A percentile compares a stretch with the other conserved stretches of the same genome.
These are phyloP conservation scores for Arvicanthis niloticus DNA, from an alignment of 2,113 vertebrate species.

Conservation along the genomic window DNA sequence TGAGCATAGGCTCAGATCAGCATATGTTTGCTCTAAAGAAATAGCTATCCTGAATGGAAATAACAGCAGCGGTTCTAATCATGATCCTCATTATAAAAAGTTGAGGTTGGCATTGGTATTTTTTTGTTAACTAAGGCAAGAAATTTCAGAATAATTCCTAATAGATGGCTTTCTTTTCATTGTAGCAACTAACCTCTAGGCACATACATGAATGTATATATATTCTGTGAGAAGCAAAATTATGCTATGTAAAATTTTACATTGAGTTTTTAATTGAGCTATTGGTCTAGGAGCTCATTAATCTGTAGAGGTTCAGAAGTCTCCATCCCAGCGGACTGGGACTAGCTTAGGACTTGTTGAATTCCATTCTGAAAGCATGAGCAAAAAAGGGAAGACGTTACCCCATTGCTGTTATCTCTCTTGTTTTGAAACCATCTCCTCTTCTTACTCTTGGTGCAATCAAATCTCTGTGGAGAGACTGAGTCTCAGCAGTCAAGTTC, in stretches of 20 bases:
- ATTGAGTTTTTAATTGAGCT: constrained; percentile 55
- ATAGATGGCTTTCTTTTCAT: constrained; percentile 37
- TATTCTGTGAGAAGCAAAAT: constrained; percentile 44
- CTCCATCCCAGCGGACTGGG: not conserved
- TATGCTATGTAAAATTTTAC: constrained; percentile 23
- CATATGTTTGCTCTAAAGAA: constrained; percentile 73
- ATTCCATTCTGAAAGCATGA: not conserved
- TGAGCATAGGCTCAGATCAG: constrained; percentile 68
- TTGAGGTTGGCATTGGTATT: constrained; percentile 39
- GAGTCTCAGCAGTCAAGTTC: constrained; percentile 13
- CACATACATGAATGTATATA: not conserved
- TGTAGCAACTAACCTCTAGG: constrained; percentile 21
- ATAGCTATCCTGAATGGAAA: constrained; percentile 63
- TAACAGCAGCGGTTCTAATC: constrained; percentile 43
- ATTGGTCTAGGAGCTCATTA: constrained; percentile 35
- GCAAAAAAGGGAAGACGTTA: not conserved
- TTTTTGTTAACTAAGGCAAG: constrained; percentile 47
- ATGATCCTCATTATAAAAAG: constrained; percentile 6
- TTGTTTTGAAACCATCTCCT: constrained; percentile 39
- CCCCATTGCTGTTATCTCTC: not conserved
- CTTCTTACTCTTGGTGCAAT: not conserved
- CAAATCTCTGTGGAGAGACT: constrained; percentile 2
- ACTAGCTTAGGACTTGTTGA: not conserved
- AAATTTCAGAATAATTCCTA: constrained; percentile 64
- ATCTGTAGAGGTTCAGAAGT: not conserved